A percentile compares a stretch with the other conserved stretches of the same genome.
phyloP scores from a whole-genome alignment of 2,113 vertebrate genomes.

The Lagenorhynchus albirostris region DNA sequence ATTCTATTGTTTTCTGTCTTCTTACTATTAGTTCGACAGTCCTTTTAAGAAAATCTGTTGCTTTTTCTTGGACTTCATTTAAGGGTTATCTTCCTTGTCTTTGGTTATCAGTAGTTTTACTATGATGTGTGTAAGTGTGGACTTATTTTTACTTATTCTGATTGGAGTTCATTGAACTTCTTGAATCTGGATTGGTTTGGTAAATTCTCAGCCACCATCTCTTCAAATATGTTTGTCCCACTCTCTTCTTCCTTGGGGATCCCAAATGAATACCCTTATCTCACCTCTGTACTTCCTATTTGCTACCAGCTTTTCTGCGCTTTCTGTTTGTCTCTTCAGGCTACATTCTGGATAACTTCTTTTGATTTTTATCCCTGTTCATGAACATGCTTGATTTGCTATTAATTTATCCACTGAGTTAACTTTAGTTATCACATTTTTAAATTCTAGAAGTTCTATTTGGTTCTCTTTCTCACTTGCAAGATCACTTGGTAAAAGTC shows the following conservation, averaged over 20 bases:
- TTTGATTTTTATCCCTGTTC: not conserved
- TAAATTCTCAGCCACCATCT: not conserved
- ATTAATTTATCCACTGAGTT: not conserved
- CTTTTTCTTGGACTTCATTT: not conserved
- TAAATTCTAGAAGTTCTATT: not conserved
- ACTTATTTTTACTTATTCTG: not conserved
- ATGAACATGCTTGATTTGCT: not conserved
- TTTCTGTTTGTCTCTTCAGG: not conserved
- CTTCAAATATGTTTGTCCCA: not conserved
- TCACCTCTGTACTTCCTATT: not conserved
- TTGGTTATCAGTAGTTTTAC: not conserved
- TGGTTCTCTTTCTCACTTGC: not conserved
- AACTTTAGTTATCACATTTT: constrained; percentile 12
- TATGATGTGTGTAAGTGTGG: not conserved
- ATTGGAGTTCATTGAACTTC: not conserved
- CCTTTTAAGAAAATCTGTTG: not conserved
- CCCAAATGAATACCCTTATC: not conserved
- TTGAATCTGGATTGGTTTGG: not conserved
- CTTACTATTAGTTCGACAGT: not conserved
- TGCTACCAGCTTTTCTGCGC: not conserved
- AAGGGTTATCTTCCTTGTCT: not conserved
- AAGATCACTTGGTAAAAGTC: not conserved
- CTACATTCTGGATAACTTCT: not conserved
- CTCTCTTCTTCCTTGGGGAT: not conserved
- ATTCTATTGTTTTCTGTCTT: not conserved